Percentiles rank a stretch among this genome's conserved stretches.
These are phyloP conservation scores for Sinocyclocheilus grahami DNA, from an alignment of 2,113 vertebrate species.

Conservation along the genomic window DNA sequence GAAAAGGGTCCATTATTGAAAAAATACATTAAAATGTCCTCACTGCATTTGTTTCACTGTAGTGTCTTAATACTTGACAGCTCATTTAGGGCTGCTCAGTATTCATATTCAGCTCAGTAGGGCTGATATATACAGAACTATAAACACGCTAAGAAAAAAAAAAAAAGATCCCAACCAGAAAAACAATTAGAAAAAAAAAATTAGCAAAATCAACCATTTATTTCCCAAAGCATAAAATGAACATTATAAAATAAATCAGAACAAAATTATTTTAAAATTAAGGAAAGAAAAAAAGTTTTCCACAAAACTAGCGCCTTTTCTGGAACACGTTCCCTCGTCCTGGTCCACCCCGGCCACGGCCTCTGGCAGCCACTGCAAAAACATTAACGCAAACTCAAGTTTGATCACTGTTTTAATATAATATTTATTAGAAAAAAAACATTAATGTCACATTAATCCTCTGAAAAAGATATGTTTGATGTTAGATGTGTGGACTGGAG, in stretches of 20 bases:
- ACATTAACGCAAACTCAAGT: conserved; percentile 30
- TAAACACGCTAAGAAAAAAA: background rate
- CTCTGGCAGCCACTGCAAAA: conserved; percentile 91
- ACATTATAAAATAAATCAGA: conserved; percentile 27
- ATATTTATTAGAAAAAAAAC: background rate
- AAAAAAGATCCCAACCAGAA: too few species aligned
- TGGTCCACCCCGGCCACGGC: conserved; percentile 93
- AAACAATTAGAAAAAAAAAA: background rate
- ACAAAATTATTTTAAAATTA: conserved; percentile 5
- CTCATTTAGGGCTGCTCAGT: background rate
- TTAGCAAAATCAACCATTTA: conserved; percentile 17
- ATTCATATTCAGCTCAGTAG: too few species aligned
- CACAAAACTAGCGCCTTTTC: conserved; percentile 86
- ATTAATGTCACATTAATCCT: background rate
- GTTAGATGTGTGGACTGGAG: background rate
- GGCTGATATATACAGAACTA: too few species aligned
- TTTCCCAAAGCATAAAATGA: background rate
- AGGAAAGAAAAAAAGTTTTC: conserved; percentile 59
- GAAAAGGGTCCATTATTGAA: background rate
- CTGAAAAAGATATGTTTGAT: background rate
- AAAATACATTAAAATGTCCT: background rate
- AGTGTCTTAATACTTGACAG: background rate
- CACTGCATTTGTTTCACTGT: background rate
- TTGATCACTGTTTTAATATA: background rate
- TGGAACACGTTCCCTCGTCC: conserved; percentile 98